These are phyloP conservation scores for Callosobruchus maculatus DNA, from an alignment of 2,888 invertebrate genomes.

Conservation along the genomic window DNA sequence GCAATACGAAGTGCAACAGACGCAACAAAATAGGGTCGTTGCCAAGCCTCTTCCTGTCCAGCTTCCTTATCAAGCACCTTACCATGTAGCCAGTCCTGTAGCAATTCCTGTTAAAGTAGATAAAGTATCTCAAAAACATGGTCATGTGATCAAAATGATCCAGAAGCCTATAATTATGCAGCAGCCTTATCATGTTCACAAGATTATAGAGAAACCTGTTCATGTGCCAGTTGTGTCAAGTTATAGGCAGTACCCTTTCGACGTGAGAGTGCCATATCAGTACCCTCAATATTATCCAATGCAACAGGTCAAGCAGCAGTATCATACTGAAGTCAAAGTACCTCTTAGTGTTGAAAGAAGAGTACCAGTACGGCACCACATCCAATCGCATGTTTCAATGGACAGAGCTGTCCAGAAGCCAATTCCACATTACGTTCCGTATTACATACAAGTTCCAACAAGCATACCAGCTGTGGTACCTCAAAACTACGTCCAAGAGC, in stretches of 20 bases:
- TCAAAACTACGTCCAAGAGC: slow-evolving; percentile 15
- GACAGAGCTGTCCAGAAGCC: slow-evolving; percentile 37
- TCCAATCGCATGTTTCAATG: slow-evolving; percentile 50
- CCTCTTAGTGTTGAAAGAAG: slow-evolving; percentile 32
- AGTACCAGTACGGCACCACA: slow-evolving; percentile 53
- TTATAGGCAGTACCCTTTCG: slow-evolving; percentile 40
- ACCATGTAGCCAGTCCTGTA: slow-evolving; percentile 31
- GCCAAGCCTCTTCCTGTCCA: slow-evolving; percentile 46
- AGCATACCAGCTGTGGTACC: neutral
- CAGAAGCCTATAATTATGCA: slow-evolving; percentile 45
- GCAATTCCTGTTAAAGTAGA: slow-evolving; percentile 39
- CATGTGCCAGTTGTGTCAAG: slow-evolving; percentile 45
- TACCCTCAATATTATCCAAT: slow-evolving; percentile 39
- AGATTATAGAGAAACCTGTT: slow-evolving; percentile 49
- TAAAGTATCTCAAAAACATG: slow-evolving; percentile 43
- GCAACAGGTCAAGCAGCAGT: slow-evolving; percentile 28
- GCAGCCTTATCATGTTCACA: slow-evolving; percentile 36
- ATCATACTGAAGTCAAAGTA: no score
- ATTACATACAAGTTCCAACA: slow-evolving; percentile 3
- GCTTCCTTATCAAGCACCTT: slow-evolving; percentile 32
- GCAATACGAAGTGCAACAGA: slow-evolving; percentile 20
- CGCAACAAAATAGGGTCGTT: slow-evolving; percentile 6
- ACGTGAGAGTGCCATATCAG: slow-evolving; percentile 43
- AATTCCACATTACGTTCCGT: slow-evolving; percentile 30
- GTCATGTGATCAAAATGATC: slow-evolving; percentile 38